Evolutionary conservation across 2,113 vertebrate species (phyloP).

Genomic region (Callithrix jacchus): DNA sequence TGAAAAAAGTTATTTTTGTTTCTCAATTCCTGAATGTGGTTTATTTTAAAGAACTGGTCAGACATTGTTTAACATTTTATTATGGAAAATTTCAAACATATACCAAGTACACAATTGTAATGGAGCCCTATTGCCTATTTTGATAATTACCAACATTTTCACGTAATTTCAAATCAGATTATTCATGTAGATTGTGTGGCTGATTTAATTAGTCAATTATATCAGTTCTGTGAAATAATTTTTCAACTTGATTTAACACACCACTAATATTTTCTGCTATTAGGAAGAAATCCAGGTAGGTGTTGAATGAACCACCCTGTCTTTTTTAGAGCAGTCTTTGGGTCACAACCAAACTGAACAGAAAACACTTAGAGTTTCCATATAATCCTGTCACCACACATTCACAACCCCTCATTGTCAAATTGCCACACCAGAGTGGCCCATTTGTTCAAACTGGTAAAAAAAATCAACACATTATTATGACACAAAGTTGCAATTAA

Average conservation of each 20-base stretch:
- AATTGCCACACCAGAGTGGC: neutral
- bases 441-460: neutral
- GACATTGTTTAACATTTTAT: neutral
- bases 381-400: rapidly evolving
- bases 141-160: neutral
- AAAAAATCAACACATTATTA: neutral
- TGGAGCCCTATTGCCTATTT: neutral
- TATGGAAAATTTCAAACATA: neutral
- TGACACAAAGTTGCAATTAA: neutral
- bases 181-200: neutral
- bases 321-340: neutral
- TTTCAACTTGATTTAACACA: neutral
- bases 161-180: neutral
- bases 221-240: neutral
- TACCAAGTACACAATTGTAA: neutral
- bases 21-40: neutral
- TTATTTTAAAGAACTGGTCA: neutral
- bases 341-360: neutral
- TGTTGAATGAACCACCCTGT: neutral
- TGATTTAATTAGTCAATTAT: neutral
- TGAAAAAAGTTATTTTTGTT: neutral
- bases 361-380: neutral
- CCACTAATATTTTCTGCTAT: neutral
- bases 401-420: neutral
- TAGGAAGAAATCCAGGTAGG: neutral